Base-by-base conservation (phyloP, 53 echinoderm and acorn worm species). In the Apostichopus leukothele region DNA sequence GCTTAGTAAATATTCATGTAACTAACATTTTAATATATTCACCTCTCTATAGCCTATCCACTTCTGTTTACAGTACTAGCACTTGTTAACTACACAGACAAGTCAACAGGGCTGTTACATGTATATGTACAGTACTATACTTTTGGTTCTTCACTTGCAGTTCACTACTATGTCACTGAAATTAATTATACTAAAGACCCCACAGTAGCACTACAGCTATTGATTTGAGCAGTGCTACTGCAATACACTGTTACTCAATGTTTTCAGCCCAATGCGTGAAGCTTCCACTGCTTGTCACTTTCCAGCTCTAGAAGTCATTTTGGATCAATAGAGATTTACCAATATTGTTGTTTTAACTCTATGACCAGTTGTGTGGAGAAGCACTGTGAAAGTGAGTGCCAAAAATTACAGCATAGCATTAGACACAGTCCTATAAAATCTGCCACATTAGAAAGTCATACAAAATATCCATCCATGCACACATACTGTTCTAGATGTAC, bases 121-220 rank as follows among this genome's bases (percentile, higher is more conserved):
- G 63, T 63, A 71, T 18, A 18, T 7, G 1, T 71, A 71, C 20
- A 71, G 18, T 71, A 71, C 71, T 71, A 55, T 54, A 81, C 54
- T 54, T 19, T 23, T 8, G 52, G 13, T 19, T 79, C 81, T 55
- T 59, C 22, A 59, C 81, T 81, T 81, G 81, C 81, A 50, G 21
- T 81, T 57, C 81, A 55, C 81, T 57, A 81, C 52, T 55, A 23
- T 54, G 53, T 81, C 18, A 81, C 57, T 20, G 26, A 81, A 81
- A 81, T 81, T 81, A 81, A 81, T 81, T 81, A 81, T 52, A 81
- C 55, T 81, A 81, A 81, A 81, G 81, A 54, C 59, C 81, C 81
- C 81, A 81, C 60, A 53, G 81, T 81, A 81, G 81, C 81, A 81
- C 81, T 53, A 19, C 81, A 55, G 54, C 81, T 81, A 81, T 81